Conservation (phyloP, 2,113 vertebrate species). For the Loxodonta africana region DNA sequence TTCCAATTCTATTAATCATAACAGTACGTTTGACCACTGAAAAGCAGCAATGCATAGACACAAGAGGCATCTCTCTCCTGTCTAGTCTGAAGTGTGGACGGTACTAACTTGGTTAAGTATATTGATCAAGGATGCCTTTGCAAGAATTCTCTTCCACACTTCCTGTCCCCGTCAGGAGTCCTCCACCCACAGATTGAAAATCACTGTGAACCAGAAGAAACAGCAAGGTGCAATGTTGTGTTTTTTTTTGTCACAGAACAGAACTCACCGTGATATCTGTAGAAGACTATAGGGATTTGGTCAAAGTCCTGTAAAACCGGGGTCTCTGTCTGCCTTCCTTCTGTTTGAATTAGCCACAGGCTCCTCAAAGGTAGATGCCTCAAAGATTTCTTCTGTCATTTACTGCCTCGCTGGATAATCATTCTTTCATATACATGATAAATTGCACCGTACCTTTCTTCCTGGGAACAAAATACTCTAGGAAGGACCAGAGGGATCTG, state of each 20-base stretch:
- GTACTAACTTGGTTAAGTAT: neutral
- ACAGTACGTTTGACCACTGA: neutral
- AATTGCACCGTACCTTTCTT: neutral
- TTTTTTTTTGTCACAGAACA: slow-evolving; percentile 59
- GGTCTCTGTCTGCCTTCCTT: neutral
- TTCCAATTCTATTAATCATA: neutral
- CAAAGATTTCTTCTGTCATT: neutral
- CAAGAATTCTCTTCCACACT: slow-evolving; percentile 54
- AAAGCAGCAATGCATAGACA: neutral
- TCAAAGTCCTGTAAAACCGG: neutral
- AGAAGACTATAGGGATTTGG: neutral
- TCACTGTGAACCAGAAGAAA: slow-evolving; percentile 55
- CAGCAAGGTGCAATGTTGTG: neutral
- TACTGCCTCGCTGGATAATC: neutral
- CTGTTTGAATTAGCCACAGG: neutral
- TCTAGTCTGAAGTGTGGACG: neutral
- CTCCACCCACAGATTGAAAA: slow-evolving; percentile 14
- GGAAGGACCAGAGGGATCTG: neutral
- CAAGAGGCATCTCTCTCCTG: neutral
- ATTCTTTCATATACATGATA: too few species aligned
- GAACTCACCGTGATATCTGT: slow-evolving; percentile 2
- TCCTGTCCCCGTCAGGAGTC: neutral
- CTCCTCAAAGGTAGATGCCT: neutral
- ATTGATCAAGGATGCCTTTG: neutral
- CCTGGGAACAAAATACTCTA: neutral